These are phyloP conservation scores for Osmerus mordax DNA, from an alignment of 2,113 vertebrate species.

Conservation along the genomic window DNA sequence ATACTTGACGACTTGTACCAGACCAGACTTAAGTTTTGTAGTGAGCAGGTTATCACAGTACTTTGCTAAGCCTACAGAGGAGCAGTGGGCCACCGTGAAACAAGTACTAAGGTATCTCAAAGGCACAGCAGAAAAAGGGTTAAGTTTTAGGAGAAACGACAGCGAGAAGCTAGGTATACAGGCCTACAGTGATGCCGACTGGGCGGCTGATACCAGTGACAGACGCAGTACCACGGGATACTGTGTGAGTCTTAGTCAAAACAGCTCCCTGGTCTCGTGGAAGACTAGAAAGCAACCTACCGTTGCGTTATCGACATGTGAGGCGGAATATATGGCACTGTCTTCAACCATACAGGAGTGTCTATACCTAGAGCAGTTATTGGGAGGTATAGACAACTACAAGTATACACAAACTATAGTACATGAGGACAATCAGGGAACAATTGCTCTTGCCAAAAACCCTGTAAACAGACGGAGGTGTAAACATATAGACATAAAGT, in stretches of 20 bases:
- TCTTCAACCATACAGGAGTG: constrained; percentile 15
- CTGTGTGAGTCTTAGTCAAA: constrained; percentile 23
- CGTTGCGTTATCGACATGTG: too few species aligned
- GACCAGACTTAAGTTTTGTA: constrained; percentile 31
- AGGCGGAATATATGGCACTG: constrained; percentile 10
- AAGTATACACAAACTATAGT: constrained; percentile 19
- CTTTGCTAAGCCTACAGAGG: constrained; percentile 12
- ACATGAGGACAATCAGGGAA: constrained; percentile 25
- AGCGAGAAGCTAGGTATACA: constrained; percentile 15
- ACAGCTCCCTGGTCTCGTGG: constrained; percentile 13
- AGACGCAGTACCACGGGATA: constrained; percentile 31
- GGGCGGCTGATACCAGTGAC: constrained; percentile 1
- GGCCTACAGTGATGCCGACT: constrained; percentile 33
- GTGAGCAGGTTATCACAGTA: constrained; percentile 26
- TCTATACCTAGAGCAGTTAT: constrained; percentile 17
- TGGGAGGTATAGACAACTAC: constrained; percentile 18
- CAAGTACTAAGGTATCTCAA: constrained; percentile 20
- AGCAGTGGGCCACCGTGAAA: constrained; percentile 17
- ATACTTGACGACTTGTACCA: constrained; percentile 20
- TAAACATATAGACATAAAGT: too few species aligned
- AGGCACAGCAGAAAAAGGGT: constrained; percentile 17
- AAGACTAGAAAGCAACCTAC: constrained; percentile 16
- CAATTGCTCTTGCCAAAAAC: constrained; percentile 30
- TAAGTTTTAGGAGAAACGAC: constrained; percentile 24
- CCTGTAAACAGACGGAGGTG: constrained; percentile 18